phyloP scores from a whole-genome alignment of 2,797 vertebrate species.

The Intellagama lesueurii region DNA sequence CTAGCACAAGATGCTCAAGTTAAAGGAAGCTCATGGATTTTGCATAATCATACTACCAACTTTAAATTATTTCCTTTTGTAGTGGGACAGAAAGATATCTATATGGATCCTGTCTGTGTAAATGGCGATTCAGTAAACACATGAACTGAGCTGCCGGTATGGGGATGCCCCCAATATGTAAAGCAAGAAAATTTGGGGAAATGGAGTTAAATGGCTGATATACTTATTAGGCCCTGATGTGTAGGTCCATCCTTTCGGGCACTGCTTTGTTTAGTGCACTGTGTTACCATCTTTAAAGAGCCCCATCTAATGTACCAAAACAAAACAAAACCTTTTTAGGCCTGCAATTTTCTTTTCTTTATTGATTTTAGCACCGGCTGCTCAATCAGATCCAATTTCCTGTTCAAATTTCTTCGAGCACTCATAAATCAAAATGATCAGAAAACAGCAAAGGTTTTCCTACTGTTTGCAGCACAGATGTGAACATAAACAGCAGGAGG shows the following conservation, averaged over 20 bases:
- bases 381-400: slow-evolving; percentile 41
- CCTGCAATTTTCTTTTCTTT: not conserved
- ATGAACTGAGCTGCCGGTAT: not conserved
- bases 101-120: not conserved
- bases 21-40: not conserved
- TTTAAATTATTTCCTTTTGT: not conserved
- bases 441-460: slow-evolving; percentile 27
- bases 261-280: not conserved
- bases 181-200: slow-evolving; percentile 10
- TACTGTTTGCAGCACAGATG: slow-evolving; percentile 20
- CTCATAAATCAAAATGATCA: slow-evolving; percentile 25
- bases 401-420: slow-evolving; percentile 21
- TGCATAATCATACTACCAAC: not conserved
- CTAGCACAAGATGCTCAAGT: not conserved
- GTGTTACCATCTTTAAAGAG: not conserved
- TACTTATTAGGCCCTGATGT: not conserved
- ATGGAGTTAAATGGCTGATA: not conserved
- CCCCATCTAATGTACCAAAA: not conserved
- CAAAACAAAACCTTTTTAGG: slow-evolving; percentile 11
- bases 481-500: slow-evolving; percentile 30
- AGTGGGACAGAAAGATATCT: not conserved
- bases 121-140: not conserved
- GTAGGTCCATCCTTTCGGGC: not conserved
- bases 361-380: slow-evolving; percentile 25
- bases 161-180: not conserved